Evolutionary conservation across 35 echinoderm and acorn worm genomes (phyloP).

Genomic region (Strongylocentrotus purpuratus): DNA sequence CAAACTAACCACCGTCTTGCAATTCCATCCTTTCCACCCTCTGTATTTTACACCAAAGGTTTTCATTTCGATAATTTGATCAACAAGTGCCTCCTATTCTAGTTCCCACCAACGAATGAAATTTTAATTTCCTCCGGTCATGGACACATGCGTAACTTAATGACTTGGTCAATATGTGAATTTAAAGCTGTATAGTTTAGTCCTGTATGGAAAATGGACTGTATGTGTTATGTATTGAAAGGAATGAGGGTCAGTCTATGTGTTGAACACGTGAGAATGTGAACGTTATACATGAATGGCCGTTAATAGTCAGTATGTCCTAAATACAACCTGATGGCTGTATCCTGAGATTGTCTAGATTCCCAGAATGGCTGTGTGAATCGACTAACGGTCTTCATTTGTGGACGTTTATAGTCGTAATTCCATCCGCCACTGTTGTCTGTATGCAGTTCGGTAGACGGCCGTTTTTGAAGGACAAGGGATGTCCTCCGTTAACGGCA

Average conservation of each 20-base stretch:
- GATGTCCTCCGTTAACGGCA: background rate
- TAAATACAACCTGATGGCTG: background rate
- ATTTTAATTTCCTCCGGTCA: background rate
- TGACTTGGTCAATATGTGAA: background rate
- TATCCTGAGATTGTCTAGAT: background rate
- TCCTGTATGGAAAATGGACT: background rate
- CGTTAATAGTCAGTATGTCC: background rate
- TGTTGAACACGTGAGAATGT: background rate
- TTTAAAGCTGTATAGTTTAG: background rate
- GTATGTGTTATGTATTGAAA: background rate
- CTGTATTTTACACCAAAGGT: background rate
- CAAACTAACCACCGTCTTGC: background rate
- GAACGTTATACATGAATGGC: background rate
- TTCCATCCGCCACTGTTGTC: background rate
- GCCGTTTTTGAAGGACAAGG: background rate
- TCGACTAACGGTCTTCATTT: background rate
- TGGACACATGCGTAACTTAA: background rate
- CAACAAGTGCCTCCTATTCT: background rate
- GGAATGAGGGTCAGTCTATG: background rate
- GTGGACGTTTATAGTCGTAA: background rate
- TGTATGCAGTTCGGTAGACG: background rate
- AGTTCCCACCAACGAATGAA: background rate
- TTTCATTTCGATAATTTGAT: background rate
- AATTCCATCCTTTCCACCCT: background rate
- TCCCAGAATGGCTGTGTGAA: background rate